phyloP scores from a whole-genome alignment of 2,113 vertebrate species.

The Burhinus bistriatus region DNA sequence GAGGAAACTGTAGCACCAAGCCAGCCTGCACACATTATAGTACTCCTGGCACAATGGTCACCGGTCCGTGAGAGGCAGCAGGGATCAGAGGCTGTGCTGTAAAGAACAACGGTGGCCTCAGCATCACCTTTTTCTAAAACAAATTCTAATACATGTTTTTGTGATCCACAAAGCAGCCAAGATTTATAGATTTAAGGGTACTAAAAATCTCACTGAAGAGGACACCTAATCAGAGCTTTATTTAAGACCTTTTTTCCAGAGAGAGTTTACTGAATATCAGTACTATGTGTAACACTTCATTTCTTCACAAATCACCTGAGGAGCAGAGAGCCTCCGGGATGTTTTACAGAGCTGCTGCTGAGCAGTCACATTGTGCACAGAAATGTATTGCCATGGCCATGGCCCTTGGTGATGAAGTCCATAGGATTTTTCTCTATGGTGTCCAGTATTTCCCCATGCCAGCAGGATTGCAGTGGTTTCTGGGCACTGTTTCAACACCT shows the following conservation, averaged over 20 bases:
- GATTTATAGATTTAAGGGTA: neutral
- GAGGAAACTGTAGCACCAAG: neutral
- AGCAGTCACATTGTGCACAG: neutral
- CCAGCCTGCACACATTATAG: neutral
- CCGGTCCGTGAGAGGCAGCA: neutral
- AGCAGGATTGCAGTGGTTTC: neutral
- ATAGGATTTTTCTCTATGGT: neutral
- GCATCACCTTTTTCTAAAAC: neutral
- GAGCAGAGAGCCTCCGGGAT: neutral
- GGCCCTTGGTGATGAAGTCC: neutral
- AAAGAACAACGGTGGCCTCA: neutral
- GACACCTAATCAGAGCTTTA: neutral
- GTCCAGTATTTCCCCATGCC: neutral
- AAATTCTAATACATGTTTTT: neutral
- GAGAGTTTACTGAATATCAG: neutral
- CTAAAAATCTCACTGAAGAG: neutral
- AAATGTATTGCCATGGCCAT: neutral
- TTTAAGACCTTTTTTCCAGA: neutral
- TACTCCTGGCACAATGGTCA: neutral
- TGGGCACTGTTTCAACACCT: neutral
- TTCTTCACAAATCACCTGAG: neutral
- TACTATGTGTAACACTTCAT: neutral
- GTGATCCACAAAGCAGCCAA: neutral
- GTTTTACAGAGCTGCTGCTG: neutral
- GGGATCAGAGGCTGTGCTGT: neutral